Percentiles rank a stretch among this genome's conserved stretches.
Conservation (phyloP, 1,140 invertebrate genomes). For the Drosophila yakuba region DNA sequence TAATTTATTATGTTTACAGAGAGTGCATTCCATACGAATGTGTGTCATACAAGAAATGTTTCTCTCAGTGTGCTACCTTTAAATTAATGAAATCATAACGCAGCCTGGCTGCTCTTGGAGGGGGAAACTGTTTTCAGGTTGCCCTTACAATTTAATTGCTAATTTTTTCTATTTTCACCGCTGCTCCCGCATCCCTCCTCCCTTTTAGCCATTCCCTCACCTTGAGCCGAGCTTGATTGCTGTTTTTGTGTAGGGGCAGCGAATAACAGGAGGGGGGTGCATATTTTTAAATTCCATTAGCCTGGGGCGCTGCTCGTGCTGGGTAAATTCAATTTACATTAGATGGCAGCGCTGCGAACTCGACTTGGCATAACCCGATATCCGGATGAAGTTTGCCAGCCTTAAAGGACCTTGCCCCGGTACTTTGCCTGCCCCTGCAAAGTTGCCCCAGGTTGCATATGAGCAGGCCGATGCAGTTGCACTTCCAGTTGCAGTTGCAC, state of each 20-base stretch:
- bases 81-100: constrained; percentile 73
- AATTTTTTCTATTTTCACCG: constrained; percentile 63
- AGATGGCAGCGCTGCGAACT: constrained; percentile 24
- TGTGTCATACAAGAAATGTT: background rate
- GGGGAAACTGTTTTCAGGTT: constrained; percentile 51
- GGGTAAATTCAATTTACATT: constrained; percentile 67
- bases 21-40: background rate
- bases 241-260: constrained; percentile 41
- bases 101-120: constrained; percentile 21
- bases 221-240: constrained; percentile 60
- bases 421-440: background rate
- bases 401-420: constrained; percentile 9
- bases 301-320: constrained; percentile 34
- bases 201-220: constrained; percentile 35
- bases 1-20: background rate
- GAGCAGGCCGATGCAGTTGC: constrained; percentile 35
- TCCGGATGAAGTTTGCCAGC: constrained; percentile 7
- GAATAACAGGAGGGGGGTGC: constrained; percentile 11
- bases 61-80: constrained; percentile 29
- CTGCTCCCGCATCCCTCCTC: background rate
- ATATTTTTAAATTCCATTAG: constrained; percentile 76
- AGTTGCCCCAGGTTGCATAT: background rate
- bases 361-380: constrained; percentile 22
- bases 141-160: constrained; percentile 70
- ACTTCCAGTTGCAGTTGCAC: constrained; percentile 25